phyloP scores from a whole-genome alignment of 2,113 vertebrate genomes.

The Condylura cristata region DNA sequence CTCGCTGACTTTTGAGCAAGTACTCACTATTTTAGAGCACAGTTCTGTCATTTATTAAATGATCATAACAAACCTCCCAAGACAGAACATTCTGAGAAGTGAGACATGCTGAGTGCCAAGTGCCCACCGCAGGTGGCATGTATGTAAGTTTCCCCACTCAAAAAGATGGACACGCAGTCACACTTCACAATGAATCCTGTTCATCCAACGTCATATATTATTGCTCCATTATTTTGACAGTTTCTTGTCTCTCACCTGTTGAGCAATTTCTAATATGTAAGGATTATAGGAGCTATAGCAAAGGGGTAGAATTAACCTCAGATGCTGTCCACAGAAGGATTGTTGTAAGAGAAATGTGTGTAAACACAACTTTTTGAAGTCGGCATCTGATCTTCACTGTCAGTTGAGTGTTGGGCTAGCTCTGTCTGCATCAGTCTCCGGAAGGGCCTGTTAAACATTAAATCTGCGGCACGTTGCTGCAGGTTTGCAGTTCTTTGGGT shows the following conservation, averaged over 20 bases:
- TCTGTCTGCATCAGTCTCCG: background rate
- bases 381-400: background rate
- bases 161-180: background rate
- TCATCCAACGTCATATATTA: background rate
- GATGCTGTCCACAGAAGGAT: background rate
- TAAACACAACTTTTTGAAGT: background rate
- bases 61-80: background rate
- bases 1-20: background rate
- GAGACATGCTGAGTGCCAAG: background rate
- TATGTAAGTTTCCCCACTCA: background rate
- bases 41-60: constrained; percentile 1
- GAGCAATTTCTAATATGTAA: background rate
- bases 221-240: background rate
- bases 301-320: background rate
- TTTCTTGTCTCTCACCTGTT: background rate
- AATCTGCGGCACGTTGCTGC: background rate
- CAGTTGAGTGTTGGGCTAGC: background rate
- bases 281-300: background rate
- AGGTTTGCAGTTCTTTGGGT: background rate
- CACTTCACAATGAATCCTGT: background rate
- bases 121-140: background rate
- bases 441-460: background rate
- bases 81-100: background rate
- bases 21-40: background rate
- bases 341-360: background rate